These are phyloP conservation scores for Drosophila sp. DNA, from an alignment of 1,140 invertebrate species.

Conservation along the genomic window DNA sequence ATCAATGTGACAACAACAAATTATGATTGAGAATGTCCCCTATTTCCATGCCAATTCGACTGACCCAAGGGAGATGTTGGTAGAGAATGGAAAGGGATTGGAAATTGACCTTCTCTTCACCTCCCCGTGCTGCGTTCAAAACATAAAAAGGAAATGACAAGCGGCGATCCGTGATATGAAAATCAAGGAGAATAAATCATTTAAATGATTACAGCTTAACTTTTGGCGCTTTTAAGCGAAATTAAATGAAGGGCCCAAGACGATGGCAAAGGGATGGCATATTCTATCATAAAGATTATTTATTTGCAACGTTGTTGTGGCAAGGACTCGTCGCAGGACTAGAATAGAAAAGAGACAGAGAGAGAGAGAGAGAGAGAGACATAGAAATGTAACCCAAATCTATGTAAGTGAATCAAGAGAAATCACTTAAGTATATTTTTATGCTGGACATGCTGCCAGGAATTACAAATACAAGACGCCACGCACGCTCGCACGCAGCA, in stretches of 20 bases:
- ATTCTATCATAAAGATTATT: constrained; percentile 78
- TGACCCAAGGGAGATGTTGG: constrained; percentile 25
- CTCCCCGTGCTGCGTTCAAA: too few species aligned
- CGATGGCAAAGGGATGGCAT: constrained; percentile 24
- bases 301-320: constrained; percentile 62
- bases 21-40: constrained; percentile 77
- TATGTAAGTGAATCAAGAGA: constrained; percentile 83
- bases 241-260: constrained; percentile 69
- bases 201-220: constrained; percentile 83
- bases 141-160: constrained; percentile 50
- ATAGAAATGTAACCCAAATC: constrained; percentile 82
- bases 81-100: constrained; percentile 21
- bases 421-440: constrained; percentile 83
- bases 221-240: constrained; percentile 82
- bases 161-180: constrained; percentile 73
- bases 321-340: constrained; percentile 30
- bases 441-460: constrained; percentile 82
- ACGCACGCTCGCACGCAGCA: constrained; percentile 65
- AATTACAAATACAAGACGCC: constrained; percentile 78
- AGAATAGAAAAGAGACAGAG: constrained; percentile 34
- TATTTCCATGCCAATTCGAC: constrained; percentile 8
- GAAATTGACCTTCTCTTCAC: constrained; percentile 6
- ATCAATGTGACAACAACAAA: constrained; percentile 82
- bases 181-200: constrained; percentile 81
- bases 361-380: too few species aligned